These are phyloP conservation scores for Cyanistes caeruleus DNA, from an alignment of 2,113 vertebrate genomes.

Conservation along the genomic window DNA sequence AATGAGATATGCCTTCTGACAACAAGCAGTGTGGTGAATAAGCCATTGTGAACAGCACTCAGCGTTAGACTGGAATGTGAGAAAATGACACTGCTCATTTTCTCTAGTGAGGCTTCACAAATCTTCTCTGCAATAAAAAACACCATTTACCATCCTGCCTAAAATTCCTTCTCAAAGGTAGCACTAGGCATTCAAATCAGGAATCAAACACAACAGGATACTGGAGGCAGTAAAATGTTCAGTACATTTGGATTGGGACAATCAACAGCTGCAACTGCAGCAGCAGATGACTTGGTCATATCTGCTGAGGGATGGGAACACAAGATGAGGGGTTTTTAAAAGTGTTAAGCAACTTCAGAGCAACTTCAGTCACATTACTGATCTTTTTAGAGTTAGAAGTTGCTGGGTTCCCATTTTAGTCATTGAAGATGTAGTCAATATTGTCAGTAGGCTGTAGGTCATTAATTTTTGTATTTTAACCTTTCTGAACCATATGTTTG, in stretches of 20 bases:
- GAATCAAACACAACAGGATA: neutral
- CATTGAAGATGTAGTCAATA: neutral
- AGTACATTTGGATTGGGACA: neutral
- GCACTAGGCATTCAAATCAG: neutral
- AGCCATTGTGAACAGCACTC: neutral
- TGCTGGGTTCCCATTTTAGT: neutral
- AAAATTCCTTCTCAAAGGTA: slow-evolving; percentile 1
- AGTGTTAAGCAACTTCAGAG: neutral
- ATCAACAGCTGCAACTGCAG: neutral
- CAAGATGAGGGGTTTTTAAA: neutral
- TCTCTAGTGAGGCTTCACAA: neutral
- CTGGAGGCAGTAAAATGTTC: neutral
- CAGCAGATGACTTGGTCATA: neutral
- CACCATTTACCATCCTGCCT: neutral
- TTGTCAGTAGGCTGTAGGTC: neutral
- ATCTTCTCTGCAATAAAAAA: neutral
- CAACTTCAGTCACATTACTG: neutral
- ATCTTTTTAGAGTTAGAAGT: neutral
- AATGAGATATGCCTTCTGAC: neutral
- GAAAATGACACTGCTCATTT: neutral
- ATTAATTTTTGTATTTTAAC: neutral
- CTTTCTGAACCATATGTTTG: neutral
- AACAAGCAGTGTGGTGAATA: neutral
- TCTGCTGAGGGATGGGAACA: neutral
- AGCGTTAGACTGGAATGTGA: neutral